Base-by-base conservation (phyloP, 2,113 vertebrate species). In the Acrocephalus arundinaceus region DNA sequence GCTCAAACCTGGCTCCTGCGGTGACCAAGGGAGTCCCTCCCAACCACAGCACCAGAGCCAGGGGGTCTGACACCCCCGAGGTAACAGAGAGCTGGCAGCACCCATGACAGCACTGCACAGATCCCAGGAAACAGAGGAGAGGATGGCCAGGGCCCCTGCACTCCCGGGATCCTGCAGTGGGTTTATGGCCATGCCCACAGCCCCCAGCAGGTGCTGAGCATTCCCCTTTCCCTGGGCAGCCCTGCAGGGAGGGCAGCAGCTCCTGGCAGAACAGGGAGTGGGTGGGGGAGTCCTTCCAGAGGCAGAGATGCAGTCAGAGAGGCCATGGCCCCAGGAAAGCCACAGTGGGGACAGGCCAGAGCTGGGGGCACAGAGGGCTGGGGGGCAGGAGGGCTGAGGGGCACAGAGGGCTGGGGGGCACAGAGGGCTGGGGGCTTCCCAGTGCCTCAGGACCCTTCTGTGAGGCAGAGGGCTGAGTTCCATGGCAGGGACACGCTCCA, bases 1-100 rank as follows among this genome's bases (percentile, higher is more conserved):
- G 23, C 61, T 67, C 41, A 27, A 18, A 39, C 43, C 8, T 9
- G 52, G 37, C 18, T 21, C 77, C 35, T 37, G 15, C 25, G 30
- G 87, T 4, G 23, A 45, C 15, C 2, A 0, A 28, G 27, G 17
- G 61, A 22, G 39, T 7, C 33, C 41, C 6, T 0, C 4, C n/a
- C 21, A 12, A 13, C 3, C 57, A 33, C 76, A 75, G 71, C 61
- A 43, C 52, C 57, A 33, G 49, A 7, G 1, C 35, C 74, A 27
- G 9, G 15, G 61, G n/a, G 5, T 55, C 13, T 28, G 10, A 17
- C 41, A 37, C 3, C 75, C 45, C 41, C 0, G 3, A 49, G 45
- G 59, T 13, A 2, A 0, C 27, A 14, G 31, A 57, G 39, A 46
- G 54, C 63, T 27, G 59, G 27, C 23, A 58, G 61, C 61, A n/a